A percentile compares a stretch with the other conserved stretches of the same genome.
phyloP scores from a whole-genome alignment of 2,888 invertebrate genomes.

The Myathropa florea region DNA sequence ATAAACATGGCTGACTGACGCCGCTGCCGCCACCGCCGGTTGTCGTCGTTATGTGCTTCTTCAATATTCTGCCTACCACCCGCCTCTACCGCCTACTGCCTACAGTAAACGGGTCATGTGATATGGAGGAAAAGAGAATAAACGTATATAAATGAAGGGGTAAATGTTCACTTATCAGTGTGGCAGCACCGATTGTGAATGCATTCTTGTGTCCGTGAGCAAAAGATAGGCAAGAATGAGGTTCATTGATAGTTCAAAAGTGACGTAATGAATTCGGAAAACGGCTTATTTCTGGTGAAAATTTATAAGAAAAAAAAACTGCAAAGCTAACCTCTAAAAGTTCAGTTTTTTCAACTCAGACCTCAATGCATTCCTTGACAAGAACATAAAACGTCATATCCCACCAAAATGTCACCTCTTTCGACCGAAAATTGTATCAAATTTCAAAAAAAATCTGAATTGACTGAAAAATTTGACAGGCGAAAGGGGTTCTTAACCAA shows the following conservation, averaged over 20 bases:
- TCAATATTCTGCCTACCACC: background rate
- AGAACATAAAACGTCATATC: no score
- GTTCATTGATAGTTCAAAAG: background rate
- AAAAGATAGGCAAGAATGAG: background rate
- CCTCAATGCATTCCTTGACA: no score
- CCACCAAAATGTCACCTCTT: no score
- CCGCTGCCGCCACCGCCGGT: conserved; percentile 21
- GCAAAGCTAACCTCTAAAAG: no score
- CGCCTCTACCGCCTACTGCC: background rate
- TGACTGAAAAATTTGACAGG: no score
- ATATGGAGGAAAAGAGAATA: conserved; percentile 12
- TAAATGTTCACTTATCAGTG: conserved; percentile 44
- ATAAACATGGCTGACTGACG: conserved; percentile 53
- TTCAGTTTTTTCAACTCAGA: no score
- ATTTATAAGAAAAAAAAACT: no score
- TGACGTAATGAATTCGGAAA: background rate
- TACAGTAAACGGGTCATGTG: conserved; percentile 34
- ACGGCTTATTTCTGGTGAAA: background rate
- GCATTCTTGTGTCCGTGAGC: background rate
- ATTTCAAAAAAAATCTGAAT: no score
- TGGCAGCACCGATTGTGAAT: conserved; percentile 49
- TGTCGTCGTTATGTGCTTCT: conserved; percentile 30
- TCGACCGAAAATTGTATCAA: no score
- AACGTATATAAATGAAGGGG: conserved; percentile 25
- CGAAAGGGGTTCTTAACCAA: no score